phyloP scores from a whole-genome alignment of 2,888 invertebrate genomes.

The Myopa tessellatipennis region DNA sequence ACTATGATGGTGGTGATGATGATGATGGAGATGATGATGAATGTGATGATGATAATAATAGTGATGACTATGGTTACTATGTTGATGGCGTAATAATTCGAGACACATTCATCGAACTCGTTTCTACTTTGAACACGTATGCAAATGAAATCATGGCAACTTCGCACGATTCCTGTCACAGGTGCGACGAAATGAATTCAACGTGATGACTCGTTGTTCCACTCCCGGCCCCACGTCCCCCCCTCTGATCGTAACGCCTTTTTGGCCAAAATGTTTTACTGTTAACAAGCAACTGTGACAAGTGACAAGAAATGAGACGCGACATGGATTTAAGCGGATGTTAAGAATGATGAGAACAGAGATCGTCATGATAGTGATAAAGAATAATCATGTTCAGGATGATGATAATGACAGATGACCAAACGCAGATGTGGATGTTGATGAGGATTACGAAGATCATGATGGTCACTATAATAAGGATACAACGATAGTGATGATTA shows the following conservation, averaged over 20 bases:
- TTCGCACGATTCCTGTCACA: slow-evolving; percentile 28
- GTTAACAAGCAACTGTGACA: too few relatives aligned
- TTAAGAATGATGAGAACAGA: background rate
- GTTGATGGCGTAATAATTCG: too few relatives aligned
- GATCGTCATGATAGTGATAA: background rate
- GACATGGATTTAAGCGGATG: background rate
- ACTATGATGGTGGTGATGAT: too few relatives aligned
- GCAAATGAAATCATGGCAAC: slow-evolving; percentile 18
- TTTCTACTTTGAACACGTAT: background rate
- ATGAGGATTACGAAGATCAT: background rate
- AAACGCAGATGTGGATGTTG: slow-evolving; percentile 40
- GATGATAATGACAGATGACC: slow-evolving; percentile 6
- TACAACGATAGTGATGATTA: too few relatives aligned
- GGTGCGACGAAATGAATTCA: background rate
- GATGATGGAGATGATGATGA: too few relatives aligned
- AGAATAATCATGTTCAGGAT: background rate
- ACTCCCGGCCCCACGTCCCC: too few relatives aligned
- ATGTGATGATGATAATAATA: too few relatives aligned
- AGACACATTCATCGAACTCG: too few relatives aligned
- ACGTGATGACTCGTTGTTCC: background rate
- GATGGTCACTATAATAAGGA: background rate
- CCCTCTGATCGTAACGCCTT: background rate
- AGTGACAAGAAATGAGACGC: slow-evolving; percentile 44
- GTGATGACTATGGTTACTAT: too few relatives aligned
- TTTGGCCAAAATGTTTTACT: slow-evolving; percentile 28